Percentiles rank a stretch among this genome's conserved stretches.
Evolutionary conservation across 1,140 invertebrate species (phyloP).

Genomic region (Monomorium pharaonis): DNA sequence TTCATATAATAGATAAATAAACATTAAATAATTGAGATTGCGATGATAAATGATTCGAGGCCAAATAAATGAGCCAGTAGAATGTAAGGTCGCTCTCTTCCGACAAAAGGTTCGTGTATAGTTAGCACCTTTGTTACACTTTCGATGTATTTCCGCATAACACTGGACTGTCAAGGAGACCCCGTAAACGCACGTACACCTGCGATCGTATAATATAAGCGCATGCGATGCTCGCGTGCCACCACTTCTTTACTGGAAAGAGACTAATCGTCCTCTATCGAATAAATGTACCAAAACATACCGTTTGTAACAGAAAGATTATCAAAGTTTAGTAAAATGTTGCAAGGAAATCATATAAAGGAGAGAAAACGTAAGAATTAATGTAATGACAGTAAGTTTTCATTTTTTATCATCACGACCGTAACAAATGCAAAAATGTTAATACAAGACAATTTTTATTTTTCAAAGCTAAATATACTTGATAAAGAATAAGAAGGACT

Average conservation of each 20-base stretch:
- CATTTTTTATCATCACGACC: not conserved
- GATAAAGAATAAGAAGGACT: not conserved
- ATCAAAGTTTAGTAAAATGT: not conserved
- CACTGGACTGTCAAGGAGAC: not conserved
- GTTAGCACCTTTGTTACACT: conserved; percentile 4
- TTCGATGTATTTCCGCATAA: conserved; percentile 49
- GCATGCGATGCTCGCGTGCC: conserved; percentile 28
- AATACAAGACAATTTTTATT: not conserved
- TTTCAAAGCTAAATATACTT: not conserved
- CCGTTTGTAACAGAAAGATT: not conserved
- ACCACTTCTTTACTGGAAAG: not conserved
- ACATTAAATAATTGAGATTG: not conserved
- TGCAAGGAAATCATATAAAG: not conserved
- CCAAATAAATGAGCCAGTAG: not conserved
- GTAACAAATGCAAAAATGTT: not conserved
- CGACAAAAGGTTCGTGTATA: conserved; percentile 3
- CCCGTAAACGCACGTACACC: conserved; percentile 11
- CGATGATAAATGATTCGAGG: conserved; percentile 15
- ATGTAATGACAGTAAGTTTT: not conserved
- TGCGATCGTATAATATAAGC: not conserved
- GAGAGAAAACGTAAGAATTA: not conserved
- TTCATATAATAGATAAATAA: not conserved
- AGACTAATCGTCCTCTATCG: not conserved
- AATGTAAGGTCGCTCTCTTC: conserved; percentile 12
- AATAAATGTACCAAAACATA: not conserved